Evolutionary conservation across 2,888 invertebrate species (phyloP), one percentile per base, ranked within the genome.

Genomic region (Lepeophtheirus nordmannii): DNA sequence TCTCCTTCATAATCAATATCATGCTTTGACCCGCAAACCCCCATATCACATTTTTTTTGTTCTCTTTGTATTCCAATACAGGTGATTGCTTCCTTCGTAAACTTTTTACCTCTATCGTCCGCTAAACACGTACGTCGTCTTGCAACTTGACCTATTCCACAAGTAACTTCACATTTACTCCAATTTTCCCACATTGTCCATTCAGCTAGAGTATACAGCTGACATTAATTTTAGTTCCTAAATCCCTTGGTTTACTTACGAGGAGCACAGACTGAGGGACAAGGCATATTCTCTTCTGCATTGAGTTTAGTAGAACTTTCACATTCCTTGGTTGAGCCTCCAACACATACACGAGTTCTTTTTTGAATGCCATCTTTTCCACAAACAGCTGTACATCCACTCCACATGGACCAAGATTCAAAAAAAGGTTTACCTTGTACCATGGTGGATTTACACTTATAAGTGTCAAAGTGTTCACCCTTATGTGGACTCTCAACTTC

Each of bases 181-280:
- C 63, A 63, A 46, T 12, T 20, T 37, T 53, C 56, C 63, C 63
- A 63, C 22, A 23, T 22, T 8, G 30, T n/a, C 63, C 63, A 63
- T 10, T 40, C 62, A 30, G 20, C 62, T 62, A 11, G 9, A 39
- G 20, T 12, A 22, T 11, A 59, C 2, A 20, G 30, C 30, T 30
- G 7, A 2, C 7, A 5, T 5, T 30, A 30, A 30, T 30, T 30
- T 30, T 30, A 30, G 30, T 30, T 7, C 7, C 2, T 30, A 30
- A 30, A 30, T 30, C 30, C 7, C 30, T 30, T 30, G 17, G 53
- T 2, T n/a, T 46, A n/a, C 53, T 46, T 46, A 46, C 53, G 53
- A n/a, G 53, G 53, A n/a, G 53, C 53, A 46, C 53, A 46, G 17
- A 46, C 53, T 17, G 53, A 46, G 53, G 53, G 53, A 46, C 53